phyloP scores from a whole-genome alignment of 23 tunicate species.

The Halocynthia roretzi region DNA sequence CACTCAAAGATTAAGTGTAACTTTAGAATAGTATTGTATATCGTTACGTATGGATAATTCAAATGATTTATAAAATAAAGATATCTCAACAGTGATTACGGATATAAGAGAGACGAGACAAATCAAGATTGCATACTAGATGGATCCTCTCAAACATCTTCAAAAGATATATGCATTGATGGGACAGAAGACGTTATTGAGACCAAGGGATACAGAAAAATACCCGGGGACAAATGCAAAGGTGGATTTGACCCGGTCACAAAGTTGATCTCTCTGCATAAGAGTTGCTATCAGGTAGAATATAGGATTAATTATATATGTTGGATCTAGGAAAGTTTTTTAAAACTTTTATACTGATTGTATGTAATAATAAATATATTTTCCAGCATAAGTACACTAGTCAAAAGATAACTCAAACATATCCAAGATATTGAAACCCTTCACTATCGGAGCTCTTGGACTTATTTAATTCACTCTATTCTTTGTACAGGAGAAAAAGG shows the following conservation, averaged over 20 bases:
- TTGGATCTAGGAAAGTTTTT: neutral
- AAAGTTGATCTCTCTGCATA: slow-evolving; percentile 22
- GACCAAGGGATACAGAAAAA: slow-evolving; percentile 82
- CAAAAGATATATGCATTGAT: slow-evolving; percentile 70
- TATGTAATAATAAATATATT: no score
- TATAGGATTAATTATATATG: neutral
- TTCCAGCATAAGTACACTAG: no score
- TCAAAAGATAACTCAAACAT: no score
- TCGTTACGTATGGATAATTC: no score
- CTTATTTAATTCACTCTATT: slow-evolving; percentile 1
- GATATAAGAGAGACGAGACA: slow-evolving; percentile 37
- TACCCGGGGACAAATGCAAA: slow-evolving; percentile 90
- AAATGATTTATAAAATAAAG: no score
- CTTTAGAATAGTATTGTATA: no score
- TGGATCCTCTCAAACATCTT: slow-evolving; percentile 21
- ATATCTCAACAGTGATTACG: slow-evolving; percentile 57
- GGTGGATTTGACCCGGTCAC: slow-evolving; percentile 49
- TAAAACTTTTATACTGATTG: no score
- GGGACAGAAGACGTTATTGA: slow-evolving; percentile 58
- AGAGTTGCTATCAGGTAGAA: slow-evolving; percentile 44
- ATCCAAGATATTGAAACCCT: no score
- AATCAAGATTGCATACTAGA: slow-evolving; percentile 53
- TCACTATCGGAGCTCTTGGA: neutral
- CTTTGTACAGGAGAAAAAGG: slow-evolving; percentile 24
- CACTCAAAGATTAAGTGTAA: neutral